These are phyloP conservation scores for Schizopygopsis pylzovi DNA, from an alignment of 2,797 vertebrate species.

Conservation along the genomic window DNA sequence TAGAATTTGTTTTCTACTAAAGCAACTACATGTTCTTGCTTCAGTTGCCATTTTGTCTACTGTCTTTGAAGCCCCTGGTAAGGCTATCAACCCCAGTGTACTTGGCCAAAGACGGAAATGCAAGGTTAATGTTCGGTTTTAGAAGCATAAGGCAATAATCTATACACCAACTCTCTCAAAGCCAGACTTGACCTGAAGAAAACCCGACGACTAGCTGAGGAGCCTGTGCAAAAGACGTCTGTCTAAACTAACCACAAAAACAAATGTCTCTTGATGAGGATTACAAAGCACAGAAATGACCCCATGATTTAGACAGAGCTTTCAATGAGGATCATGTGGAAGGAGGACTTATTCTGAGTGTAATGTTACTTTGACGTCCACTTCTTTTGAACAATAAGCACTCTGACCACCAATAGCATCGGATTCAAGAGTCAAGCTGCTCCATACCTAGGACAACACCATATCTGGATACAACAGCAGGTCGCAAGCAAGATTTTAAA, in stretches of 20 bases:
- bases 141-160: constrained; percentile 51
- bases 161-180: constrained; percentile 8
- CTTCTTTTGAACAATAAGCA: constrained; percentile 12
- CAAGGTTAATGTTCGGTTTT: constrained; percentile 35
- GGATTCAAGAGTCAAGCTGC: neutral
- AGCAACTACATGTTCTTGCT: neutral
- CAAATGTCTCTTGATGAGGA: constrained; percentile 21
- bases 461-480: neutral
- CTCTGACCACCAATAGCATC: neutral
- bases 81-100: constrained; percentile 36
- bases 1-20: neutral
- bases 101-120: constrained; percentile 19
- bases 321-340: constrained; percentile 18
- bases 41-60: neutral
- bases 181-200: constrained; percentile 35
- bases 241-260: constrained; percentile 13
- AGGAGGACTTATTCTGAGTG: neutral
- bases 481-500: neutral
- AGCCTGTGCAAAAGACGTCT: constrained; percentile 22
- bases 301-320: neutral
- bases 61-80: constrained; percentile 28
- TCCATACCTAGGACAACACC: neutral
- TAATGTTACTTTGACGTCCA: neutral
- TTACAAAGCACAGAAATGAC: neutral
- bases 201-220: neutral